These are phyloP conservation scores for Novumbra hubbsi DNA, from an alignment of 2,797 vertebrate species.

Conservation along the genomic window DNA sequence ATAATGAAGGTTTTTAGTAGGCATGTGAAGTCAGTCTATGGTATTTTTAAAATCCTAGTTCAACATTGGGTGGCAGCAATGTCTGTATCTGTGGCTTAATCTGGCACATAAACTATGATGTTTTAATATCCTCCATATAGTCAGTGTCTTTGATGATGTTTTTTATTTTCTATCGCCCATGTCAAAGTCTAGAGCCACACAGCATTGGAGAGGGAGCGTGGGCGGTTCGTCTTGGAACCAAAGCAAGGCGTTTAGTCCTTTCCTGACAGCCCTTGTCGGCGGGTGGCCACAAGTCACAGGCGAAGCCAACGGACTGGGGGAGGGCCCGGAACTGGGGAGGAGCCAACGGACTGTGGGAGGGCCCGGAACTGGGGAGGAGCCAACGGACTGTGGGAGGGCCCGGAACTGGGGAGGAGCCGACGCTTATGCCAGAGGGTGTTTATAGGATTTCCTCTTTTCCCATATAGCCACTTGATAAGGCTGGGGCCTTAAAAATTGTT, in stretches of 20 bases:
- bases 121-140: conserved; percentile 58
- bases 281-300: conserved; percentile 58
- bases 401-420: not conserved
- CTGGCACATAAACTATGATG: conserved; percentile 51
- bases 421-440: not conserved
- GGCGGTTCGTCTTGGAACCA: conserved; percentile 50
- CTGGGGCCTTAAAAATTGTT: conserved; percentile 28
- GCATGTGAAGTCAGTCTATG: conserved; percentile 70
- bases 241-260: conserved; percentile 63
- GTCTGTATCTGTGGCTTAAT: conserved; percentile 72
- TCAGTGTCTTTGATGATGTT: conserved; percentile 69
- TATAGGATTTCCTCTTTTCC: conserved; percentile 36
- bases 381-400: conserved; percentile 15
- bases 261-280: conserved; percentile 66
- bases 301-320: conserved; percentile 22
- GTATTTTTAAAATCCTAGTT: conserved; percentile 81
- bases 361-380: not conserved
- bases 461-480: conserved; percentile 43
- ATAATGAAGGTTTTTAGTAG: conserved; percentile 74
- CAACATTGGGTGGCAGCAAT: conserved; percentile 68
- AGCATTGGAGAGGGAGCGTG: conserved; percentile 52
- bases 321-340: conserved; percentile 3
- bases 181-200: conserved; percentile 9
- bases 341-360: conserved; percentile 11
- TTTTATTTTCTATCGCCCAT: conserved; percentile 63